Base-by-base conservation (phyloP, 2,113 vertebrate species). In the Sapajus apella region DNA sequence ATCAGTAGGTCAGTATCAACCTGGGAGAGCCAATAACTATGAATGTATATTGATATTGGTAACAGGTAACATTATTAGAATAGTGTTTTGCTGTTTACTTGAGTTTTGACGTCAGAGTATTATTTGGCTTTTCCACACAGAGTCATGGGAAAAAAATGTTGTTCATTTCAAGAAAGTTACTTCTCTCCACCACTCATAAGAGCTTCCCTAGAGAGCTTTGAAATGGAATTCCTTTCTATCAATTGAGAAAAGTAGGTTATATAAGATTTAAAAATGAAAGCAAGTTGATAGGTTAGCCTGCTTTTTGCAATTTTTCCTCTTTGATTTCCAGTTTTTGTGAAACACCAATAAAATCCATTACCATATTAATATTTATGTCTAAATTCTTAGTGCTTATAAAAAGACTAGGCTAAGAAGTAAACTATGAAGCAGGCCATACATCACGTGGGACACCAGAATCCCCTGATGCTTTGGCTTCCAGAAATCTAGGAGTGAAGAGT, bases 181-280 rank as follows among this genome's bases (percentile, higher is more conserved):
- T 80, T 72, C 3, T 37, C 21, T 25, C 43, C 13, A 88, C 30
- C 27, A 82, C 21, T 75, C 56, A 56, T 9, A 68, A 91, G 35
- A 66, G 35, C 9, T 40, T 87, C 75, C 64, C 68, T 90, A 37
- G 50, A 92, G 70, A 90, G 45, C 61, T 79, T 75, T 87, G 43
- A 94, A 87, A 87, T 80, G 30, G 80, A 82, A 83, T 35, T 61
- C 30, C 9, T 88, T 76, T 92, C 58, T 81, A 37, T 88, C 50
- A 56, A 16, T 50, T 91, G 43, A 80, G 23, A 81, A 92, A 72
- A 82, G 40, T 66, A 75, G 21, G 13, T 76, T 37, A 76, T 2
- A 7, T 58, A 40, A 91, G 35, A 85, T 50, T 91, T 43, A 56
- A 76, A 82, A 84, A 40, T 94, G 64, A 90, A 96, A 92, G 16